Evolutionary conservation across 2,113 vertebrate genomes (phyloP).

Genomic region (Zapornia atra): DNA sequence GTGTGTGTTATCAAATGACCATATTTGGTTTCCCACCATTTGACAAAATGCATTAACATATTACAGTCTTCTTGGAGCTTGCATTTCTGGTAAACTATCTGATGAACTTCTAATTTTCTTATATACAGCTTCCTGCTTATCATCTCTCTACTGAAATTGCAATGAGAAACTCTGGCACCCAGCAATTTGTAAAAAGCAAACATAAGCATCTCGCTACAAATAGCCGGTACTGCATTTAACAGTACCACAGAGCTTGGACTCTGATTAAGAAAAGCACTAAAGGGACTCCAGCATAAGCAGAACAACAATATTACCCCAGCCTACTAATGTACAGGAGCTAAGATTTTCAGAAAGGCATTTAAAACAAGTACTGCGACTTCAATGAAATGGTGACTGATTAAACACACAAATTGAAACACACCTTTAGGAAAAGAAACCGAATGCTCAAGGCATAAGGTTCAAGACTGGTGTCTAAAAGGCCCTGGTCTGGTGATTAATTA

Average conservation of each 20-base stretch:
- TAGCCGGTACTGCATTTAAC: not conserved
- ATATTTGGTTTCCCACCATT: not conserved
- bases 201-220: not conserved
- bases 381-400: not conserved
- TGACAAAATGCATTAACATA: not conserved
- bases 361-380: not conserved
- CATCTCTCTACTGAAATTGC: not conserved
- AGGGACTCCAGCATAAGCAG: not conserved
- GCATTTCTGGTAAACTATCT: not conserved
- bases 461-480: not conserved
- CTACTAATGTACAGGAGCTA: fast-evolving
- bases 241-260: not conserved
- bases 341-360: not conserved
- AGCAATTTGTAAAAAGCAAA: not conserved
- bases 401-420: not conserved
- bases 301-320: not conserved
- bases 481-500: not conserved
- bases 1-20: not conserved
- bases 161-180: not conserved
- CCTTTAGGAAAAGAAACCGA: not conserved
- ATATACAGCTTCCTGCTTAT: not conserved
- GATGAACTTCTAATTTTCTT: not conserved
- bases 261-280: not conserved
- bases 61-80: not conserved
- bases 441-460: not conserved